phyloP scores from a whole-genome alignment of 2,113 vertebrate species.

The Pristiophorus japonicus region DNA sequence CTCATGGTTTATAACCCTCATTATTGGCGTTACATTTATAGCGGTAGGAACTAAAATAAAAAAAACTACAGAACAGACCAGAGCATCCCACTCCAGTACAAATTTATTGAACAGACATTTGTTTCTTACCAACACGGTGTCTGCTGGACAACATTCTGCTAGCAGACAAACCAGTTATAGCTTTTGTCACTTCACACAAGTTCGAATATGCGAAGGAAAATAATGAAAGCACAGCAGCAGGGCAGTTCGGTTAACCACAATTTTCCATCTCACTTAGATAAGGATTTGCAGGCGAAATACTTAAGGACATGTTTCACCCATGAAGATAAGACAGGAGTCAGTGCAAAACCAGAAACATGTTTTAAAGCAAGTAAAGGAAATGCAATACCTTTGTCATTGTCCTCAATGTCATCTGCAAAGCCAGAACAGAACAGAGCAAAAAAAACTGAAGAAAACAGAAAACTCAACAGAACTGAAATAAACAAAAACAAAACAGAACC shows the following conservation, averaged over 20 bases:
- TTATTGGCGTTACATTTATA: background rate
- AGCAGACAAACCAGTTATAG: background rate
- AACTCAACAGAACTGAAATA: background rate
- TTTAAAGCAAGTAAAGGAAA: background rate
- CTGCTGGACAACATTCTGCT: background rate
- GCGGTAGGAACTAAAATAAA: background rate
- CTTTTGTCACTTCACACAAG: background rate
- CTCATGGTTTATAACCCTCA: background rate
- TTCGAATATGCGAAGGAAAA: background rate
- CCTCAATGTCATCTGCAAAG: constrained; percentile 11
- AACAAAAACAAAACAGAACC: background rate
- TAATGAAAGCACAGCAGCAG: background rate
- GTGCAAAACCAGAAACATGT: background rate
- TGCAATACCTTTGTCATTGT: background rate
- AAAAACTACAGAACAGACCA: background rate
- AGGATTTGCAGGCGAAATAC: background rate
- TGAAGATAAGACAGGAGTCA: background rate
- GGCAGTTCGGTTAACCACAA: background rate
- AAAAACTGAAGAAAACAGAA: background rate
- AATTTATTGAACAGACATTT: background rate
- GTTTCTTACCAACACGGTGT: background rate
- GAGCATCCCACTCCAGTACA: background rate
- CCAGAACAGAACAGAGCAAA: background rate
- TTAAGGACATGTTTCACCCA: background rate
- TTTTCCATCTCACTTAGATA: background rate